These are phyloP conservation scores for Numenius phaeopus DNA, from an alignment of 2,797 vertebrate genomes.

Conservation along the genomic window DNA sequence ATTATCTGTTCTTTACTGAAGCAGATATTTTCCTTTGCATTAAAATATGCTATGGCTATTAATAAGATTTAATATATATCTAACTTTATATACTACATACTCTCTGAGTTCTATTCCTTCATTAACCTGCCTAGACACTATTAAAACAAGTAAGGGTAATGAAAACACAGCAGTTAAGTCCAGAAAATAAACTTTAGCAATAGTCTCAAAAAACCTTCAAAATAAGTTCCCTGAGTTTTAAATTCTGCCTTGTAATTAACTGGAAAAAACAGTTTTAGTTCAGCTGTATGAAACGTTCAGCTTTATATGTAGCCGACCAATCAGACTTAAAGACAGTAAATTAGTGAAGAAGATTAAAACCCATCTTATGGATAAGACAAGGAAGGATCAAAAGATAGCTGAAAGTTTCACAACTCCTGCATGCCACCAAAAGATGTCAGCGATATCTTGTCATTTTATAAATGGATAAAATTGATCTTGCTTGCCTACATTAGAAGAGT, in stretches of 20 bases:
- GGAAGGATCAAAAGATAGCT: neutral
- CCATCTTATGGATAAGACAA: neutral
- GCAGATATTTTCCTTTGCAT: neutral
- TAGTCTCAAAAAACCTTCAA: neutral
- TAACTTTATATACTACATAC: neutral
- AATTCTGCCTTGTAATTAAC: neutral
- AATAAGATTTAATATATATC: neutral
- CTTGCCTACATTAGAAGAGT: neutral
- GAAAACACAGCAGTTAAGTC: neutral
- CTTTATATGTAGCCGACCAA: neutral
- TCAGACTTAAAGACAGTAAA: neutral
- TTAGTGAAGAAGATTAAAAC: neutral
- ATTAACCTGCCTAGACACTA: neutral
- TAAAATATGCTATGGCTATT: neutral
- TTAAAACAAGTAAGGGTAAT: neutral
- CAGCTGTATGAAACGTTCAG: neutral
- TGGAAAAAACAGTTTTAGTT: neutral
- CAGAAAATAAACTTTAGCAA: neutral
- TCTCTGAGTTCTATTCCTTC: neutral
- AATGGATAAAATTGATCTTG: neutral
- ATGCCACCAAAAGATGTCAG: conserved; percentile 28
- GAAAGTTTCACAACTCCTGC: neutral
- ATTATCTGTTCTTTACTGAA: neutral
- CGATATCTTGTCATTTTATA: neutral
- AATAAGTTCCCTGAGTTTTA: neutral